These are phyloP conservation scores for Peromyscus polionotus DNA, from an alignment of 2,113 vertebrate genomes.

Conservation along the genomic window DNA sequence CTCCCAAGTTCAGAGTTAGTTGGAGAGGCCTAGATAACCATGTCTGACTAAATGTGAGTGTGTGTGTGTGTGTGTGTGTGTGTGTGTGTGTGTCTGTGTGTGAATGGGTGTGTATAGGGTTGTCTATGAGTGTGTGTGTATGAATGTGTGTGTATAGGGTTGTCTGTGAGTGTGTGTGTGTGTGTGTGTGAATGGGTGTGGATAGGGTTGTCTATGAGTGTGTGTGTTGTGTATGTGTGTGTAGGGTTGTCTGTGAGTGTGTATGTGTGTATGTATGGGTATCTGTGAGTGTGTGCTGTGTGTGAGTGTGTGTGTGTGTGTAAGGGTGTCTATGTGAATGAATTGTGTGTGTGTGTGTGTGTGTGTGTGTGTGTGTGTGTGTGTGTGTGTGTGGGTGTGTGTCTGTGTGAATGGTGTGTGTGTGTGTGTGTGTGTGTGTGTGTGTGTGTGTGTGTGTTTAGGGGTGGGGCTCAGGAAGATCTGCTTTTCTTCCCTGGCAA, in stretches of 20 bases:
- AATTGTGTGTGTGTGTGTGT: too few species aligned
- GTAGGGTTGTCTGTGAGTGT: not conserved
- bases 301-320: too few species aligned
- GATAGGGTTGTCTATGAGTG: too few species aligned
- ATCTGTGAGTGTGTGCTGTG: too few species aligned
- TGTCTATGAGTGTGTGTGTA: not conserved
- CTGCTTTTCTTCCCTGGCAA: not conserved
- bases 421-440: not conserved
- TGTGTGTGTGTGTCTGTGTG: not conserved
- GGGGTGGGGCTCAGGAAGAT: fast-evolving
- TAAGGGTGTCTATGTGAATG: not conserved
- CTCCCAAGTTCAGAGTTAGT: not conserved
- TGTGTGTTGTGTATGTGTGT: not conserved
- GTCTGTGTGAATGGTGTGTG: too few species aligned
- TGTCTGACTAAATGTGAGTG: not conserved
- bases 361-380: not conserved
- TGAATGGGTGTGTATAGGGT: not conserved
- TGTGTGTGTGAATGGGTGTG: not conserved
- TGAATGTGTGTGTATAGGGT: too few species aligned
- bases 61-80: too few species aligned
- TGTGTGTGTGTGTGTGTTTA: not conserved
- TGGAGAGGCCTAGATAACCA: not conserved
- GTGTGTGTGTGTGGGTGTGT: too few species aligned
- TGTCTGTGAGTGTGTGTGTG: not conserved
- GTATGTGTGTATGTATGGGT: not conserved